phyloP scores from a whole-genome alignment of 2,113 vertebrate species.

The Nannospalax galili region DNA sequence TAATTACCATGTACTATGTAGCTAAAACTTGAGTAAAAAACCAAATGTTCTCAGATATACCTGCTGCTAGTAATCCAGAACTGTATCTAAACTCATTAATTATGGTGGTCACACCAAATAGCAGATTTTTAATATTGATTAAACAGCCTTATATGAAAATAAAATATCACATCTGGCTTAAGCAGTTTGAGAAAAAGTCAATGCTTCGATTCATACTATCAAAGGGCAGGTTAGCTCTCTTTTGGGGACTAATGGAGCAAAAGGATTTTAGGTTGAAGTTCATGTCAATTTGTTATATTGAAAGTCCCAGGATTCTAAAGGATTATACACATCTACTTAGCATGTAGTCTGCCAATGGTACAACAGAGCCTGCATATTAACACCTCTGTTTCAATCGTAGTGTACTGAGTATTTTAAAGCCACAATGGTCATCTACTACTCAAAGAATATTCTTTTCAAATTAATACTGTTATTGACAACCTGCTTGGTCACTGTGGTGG shows the following conservation, averaged over 20 bases:
- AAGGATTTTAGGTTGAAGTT: not conserved
- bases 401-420: not conserved
- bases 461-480: not conserved
- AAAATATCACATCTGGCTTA: too few species aligned
- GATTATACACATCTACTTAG: not conserved
- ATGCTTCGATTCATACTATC: not conserved
- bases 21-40: too few species aligned
- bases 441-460: not conserved
- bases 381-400: not conserved
- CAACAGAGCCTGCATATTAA: not conserved
- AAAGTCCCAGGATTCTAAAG: not conserved
- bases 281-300: not conserved
- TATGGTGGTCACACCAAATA: too few species aligned
- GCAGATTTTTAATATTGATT: not conserved
- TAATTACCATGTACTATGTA: too few species aligned
- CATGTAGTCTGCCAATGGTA: not conserved
- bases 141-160: not conserved
- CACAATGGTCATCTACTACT: not conserved
- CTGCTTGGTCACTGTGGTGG: too few species aligned
- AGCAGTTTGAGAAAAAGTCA: too few species aligned
- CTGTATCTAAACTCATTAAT: too few species aligned
- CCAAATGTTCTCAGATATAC: too few species aligned
- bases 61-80: too few species aligned
- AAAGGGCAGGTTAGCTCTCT: not conserved
- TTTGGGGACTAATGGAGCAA: not conserved